phyloP scores from a whole-genome alignment of 2,797 vertebrate genomes.

The Lithobates sylvaticus region DNA sequence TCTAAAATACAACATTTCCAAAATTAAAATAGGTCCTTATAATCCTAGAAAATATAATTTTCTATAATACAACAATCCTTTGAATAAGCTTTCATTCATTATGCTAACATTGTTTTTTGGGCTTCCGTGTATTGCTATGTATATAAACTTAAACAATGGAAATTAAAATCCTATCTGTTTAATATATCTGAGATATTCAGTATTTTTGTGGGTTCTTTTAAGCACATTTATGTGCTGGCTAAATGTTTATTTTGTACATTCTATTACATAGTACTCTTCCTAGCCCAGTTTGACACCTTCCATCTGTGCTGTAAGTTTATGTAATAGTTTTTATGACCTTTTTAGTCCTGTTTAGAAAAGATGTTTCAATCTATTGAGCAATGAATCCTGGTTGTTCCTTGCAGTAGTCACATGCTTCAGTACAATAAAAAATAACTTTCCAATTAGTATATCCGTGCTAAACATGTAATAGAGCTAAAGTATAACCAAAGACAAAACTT shows the following conservation, averaged over 20 bases:
- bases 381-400: not conserved
- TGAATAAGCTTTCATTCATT: too few relatives aligned
- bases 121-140: too few relatives aligned
- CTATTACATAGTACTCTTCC: not conserved
- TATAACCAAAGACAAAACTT: too few relatives aligned
- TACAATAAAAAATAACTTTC: not conserved
- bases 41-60: too few relatives aligned
- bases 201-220: not conserved
- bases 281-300: conserved; percentile 14
- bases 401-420: not conserved
- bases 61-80: too few relatives aligned
- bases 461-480: not conserved
- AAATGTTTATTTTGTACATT: not conserved
- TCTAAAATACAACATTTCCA: too few relatives aligned
- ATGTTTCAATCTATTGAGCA: not conserved
- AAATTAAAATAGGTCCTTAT: too few relatives aligned
- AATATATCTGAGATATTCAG: too few relatives aligned
- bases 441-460: not conserved
- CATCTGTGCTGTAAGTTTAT: conserved; percentile 14
- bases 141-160: too few relatives aligned
- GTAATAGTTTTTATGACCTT: not conserved
- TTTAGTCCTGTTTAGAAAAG: not conserved
- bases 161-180: not conserved
- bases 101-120: too few relatives aligned
- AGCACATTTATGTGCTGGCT: not conserved